A percentile compares a stretch with the other conserved stretches of the same genome.
phyloP scores from a whole-genome alignment of 2,888 invertebrate species.

The Diarsia brunnea region DNA sequence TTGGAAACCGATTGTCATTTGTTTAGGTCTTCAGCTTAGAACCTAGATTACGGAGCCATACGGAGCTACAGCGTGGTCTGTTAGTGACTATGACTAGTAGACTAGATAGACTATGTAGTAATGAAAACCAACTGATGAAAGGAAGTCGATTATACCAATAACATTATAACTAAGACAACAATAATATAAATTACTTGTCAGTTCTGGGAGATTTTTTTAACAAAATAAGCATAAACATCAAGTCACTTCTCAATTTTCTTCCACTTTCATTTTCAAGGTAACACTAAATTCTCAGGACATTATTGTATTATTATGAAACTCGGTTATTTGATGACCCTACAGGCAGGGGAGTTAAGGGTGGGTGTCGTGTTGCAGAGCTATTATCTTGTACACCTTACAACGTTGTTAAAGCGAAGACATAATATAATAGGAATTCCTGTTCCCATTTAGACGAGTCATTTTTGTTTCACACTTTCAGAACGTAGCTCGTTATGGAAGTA shows the following conservation, averaged over 20 bases:
- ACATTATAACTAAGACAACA: background rate
- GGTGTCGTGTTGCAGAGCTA: conserved; percentile 64
- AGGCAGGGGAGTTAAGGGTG: conserved; percentile 34
- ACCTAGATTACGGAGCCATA: background rate
- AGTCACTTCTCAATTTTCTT: conserved; percentile 11
- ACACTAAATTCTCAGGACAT: conserved; percentile 28
- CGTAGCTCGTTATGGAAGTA: conserved; percentile 28
- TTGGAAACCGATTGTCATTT: background rate
- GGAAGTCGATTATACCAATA: background rate
- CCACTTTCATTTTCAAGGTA: conserved; percentile 1
- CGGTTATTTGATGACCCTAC: conserved; percentile 54
- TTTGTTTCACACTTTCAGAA: conserved; percentile 37
- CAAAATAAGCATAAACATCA: background rate
- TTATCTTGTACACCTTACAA: conserved; percentile 62
- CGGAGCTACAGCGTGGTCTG: background rate
- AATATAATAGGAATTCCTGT: conserved; percentile 44
- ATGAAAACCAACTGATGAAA: background rate
- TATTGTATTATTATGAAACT: conserved; percentile 29
- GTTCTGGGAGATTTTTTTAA: background rate
- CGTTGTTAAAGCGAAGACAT: conserved; percentile 56
- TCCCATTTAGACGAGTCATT: conserved; percentile 39
- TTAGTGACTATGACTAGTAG: too few species aligned
- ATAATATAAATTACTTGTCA: background rate
- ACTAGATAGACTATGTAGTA: background rate
- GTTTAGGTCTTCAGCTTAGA: background rate